Percentiles rank a stretch among this genome's conserved stretches.
Evolutionary conservation across 23 tunicate genomes (phyloP).

Genomic region (Clavelina lepadiformis): DNA sequence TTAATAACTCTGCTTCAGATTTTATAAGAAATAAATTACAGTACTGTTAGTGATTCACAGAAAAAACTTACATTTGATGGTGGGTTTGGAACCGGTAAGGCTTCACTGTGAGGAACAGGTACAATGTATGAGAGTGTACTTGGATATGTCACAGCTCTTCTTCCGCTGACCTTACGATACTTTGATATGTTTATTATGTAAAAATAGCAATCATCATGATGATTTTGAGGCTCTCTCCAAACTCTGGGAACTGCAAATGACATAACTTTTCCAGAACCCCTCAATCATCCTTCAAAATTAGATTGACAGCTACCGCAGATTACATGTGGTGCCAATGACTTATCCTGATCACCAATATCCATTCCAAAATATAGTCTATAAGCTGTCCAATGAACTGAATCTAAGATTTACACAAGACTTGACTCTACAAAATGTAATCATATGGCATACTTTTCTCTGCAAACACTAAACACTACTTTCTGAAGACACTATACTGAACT

Average conservation of each 20-base stretch:
- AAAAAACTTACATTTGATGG: conserved; percentile 16
- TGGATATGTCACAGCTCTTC: conserved; percentile 27
- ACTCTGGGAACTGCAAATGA: conserved; percentile 24
- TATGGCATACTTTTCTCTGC: no score
- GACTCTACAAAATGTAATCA: no score
- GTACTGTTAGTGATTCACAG: conserved; percentile 13
- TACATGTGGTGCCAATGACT: conserved; percentile 18
- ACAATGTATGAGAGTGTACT: conserved; percentile 23
- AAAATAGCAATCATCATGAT: conserved; percentile 17
- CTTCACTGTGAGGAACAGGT: conserved; percentile 21
- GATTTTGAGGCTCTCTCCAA: conserved; percentile 2
- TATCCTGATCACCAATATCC: conserved; percentile 18
- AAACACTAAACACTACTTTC: no score
- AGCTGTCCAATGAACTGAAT: conserved; percentile 17
- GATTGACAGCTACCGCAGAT: conserved; percentile 36
- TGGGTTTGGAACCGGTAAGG: conserved; percentile 35
- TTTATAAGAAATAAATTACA: conserved; percentile 5
- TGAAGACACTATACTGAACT: no score
- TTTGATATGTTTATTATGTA: conserved; percentile 18
- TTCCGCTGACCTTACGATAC: conserved; percentile 22
- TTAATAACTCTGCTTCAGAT: no score
- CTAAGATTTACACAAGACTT: no score
- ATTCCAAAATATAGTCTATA: conserved; percentile 21
- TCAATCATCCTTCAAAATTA: conserved; percentile 16
- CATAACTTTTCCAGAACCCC: conserved; percentile 32